Conservation (phyloP, 2,113 vertebrate genomes). For the Entomyzon cyanotis region DNA sequence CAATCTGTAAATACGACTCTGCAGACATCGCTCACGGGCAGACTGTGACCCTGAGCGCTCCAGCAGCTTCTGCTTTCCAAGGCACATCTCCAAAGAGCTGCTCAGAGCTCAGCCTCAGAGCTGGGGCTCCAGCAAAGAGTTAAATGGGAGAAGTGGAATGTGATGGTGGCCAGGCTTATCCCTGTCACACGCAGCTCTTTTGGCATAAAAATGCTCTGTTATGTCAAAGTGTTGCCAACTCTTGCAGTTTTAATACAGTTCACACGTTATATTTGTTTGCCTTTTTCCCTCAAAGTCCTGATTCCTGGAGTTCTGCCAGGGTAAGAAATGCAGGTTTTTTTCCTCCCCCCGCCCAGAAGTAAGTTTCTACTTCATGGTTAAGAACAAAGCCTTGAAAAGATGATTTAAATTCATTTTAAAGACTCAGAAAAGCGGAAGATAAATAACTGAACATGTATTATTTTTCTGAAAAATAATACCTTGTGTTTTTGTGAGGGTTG, state of each 20-base stretch:
- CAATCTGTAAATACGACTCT: slow-evolving; percentile 18
- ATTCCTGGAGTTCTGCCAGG: neutral
- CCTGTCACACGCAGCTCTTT: slow-evolving; percentile 32
- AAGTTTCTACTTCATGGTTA: slow-evolving; percentile 8
- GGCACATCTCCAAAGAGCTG: neutral
- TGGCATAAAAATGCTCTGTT: slow-evolving; percentile 19
- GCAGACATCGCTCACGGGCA: slow-evolving; percentile 38
- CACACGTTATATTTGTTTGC: neutral
- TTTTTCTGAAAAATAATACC: slow-evolving; percentile 4
- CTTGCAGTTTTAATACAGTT: neutral
- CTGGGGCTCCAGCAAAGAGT: neutral
- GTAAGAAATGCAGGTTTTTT: neutral
- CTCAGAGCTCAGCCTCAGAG: neutral
- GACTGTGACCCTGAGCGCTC: slow-evolving; percentile 7
- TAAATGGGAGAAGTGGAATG: neutral
- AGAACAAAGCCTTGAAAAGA: slow-evolving; percentile 32
- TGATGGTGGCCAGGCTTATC: neutral
- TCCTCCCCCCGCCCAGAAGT: fast-evolving
- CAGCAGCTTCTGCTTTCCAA: neutral
- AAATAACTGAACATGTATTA: neutral
- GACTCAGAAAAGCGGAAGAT: neutral
- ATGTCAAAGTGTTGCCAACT: neutral
- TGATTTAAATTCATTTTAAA: neutral
- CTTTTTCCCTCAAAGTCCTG: neutral
- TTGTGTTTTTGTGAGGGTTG: neutral